Base-by-base conservation (phyloP, 2,888 invertebrate genomes). In the Arctia plantaginis region DNA sequence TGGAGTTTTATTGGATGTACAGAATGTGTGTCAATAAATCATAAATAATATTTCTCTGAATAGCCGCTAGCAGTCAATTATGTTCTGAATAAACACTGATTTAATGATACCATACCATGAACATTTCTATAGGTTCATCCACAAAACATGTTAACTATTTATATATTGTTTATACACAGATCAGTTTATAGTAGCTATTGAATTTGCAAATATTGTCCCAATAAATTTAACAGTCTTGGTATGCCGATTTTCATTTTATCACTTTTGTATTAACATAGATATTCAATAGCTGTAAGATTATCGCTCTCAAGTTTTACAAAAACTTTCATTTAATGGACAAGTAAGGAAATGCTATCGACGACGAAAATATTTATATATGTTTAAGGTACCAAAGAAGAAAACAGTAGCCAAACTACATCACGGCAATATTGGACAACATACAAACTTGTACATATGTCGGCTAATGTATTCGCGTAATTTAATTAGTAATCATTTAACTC, bases 1-100 rank as follows among this genome's bases (percentile, higher is more conserved):
- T 79, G 75, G 30, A 71, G 62, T 83, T 84, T 79, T 78, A 79
- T 80, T 78, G 73, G 72, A 77, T 75, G 41, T 68, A 76, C 18
- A 51, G 73, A 64, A 68, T 79, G 72, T 70, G 68, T 66, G 68
- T 69, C 66, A 71, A 77, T 66, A 77, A 74, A 66, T 71, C 67
- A 27, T 67, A 74, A 77, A 75, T 75, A 71, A 83, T 23, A 35
- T 41, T 72, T 66, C 44, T 64, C 69, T 68, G 51, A 71, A 66
- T 69, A 55, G 78, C 75, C 77, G 68, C n/a, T 71, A 74, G 75
- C 70, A 71, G 15, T 71, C 67, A 64, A 68, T 71, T 71, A 68
- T 35, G 64, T 74, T 68, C 47, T 74, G 68, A 68, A 74, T 74
- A 74, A 51, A 74, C 51, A 71, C 13, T 41, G 62, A 71, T 74